phyloP scores from a whole-genome alignment of 37 sponge, comb jelly and placozoan genomes.

The Cladorhizidae sp. region DNA sequence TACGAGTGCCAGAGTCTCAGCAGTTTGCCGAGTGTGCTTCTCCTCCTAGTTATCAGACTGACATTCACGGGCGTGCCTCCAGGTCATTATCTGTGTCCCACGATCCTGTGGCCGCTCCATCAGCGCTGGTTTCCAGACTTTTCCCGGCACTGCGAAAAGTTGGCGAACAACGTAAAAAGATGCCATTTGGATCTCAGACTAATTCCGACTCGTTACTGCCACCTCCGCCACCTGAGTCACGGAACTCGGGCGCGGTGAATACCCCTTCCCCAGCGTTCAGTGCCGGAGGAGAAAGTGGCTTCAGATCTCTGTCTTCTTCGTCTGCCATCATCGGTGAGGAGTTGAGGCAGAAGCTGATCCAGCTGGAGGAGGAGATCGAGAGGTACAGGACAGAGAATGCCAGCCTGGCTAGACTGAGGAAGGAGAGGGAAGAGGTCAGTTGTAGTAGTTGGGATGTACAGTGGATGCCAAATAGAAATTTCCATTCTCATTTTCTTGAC shows the following conservation, averaged over 20 bases:
- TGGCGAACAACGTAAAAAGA: background rate
- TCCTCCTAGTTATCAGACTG: background rate
- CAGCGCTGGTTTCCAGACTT: slow-evolving; percentile 69
- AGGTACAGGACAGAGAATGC: slow-evolving; percentile 60
- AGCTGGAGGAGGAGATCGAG: slow-evolving; percentile 81
- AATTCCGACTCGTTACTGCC: background rate
- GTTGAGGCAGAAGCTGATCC: slow-evolving; percentile 55
- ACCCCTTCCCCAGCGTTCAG: slow-evolving; percentile 10
- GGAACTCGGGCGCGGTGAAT: background rate
- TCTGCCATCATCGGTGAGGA: slow-evolving; percentile 22
- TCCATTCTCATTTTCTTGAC: background rate
- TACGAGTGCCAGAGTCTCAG: background rate
- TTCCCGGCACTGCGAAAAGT: slow-evolving; percentile 57
- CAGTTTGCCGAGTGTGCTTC: background rate
- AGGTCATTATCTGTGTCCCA: background rate
- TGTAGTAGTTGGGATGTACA: no score
- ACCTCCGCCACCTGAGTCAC: background rate
- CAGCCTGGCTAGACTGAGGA: slow-evolving; percentile 55
- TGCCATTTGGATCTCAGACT: background rate
- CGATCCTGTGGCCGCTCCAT: slow-evolving; percentile 45
- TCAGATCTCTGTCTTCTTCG: slow-evolving; percentile 1
- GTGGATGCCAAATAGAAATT: background rate
- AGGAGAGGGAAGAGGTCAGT: slow-evolving; percentile 76
- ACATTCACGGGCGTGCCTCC: no score
- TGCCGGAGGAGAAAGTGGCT: slow-evolving; percentile 23